Evolutionary conservation across 2,888 invertebrate species (phyloP).

Genomic region (Athalia cordata): DNA sequence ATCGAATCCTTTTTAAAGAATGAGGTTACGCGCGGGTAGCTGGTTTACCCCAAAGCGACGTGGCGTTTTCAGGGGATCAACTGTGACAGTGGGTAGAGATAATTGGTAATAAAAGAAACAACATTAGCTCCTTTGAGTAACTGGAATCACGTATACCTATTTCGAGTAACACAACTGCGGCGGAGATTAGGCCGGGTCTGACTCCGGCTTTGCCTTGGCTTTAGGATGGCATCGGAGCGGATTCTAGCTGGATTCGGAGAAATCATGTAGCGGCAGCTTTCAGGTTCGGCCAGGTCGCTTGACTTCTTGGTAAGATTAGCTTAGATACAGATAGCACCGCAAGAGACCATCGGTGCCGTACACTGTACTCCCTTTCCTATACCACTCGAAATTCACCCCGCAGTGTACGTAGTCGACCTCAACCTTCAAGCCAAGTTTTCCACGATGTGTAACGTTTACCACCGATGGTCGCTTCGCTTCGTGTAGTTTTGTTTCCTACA

Average conservation of each 20-base stretch:
- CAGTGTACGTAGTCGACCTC: neutral
- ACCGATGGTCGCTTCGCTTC: neutral
- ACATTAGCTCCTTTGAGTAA: slow-evolving; percentile 42
- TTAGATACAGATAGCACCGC: slow-evolving; percentile 69
- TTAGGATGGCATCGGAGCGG: slow-evolving; percentile 36
- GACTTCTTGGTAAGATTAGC: slow-evolving; percentile 68
- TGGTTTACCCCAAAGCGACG: no score
- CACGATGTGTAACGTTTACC: slow-evolving; percentile 3
- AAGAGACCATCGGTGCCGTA: slow-evolving; percentile 55
- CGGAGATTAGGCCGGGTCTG: slow-evolving; percentile 43
- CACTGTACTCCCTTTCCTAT: slow-evolving; percentile 30
- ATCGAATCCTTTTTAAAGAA: no score
- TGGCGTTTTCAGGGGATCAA: no score
- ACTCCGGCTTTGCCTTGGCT: slow-evolving; percentile 30
- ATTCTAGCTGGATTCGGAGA: slow-evolving; percentile 59
- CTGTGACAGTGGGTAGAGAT: slow-evolving; percentile 17
- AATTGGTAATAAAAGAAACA: slow-evolving; percentile 44
- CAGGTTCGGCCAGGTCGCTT: slow-evolving; percentile 58
- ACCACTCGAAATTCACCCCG: neutral
- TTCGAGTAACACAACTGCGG: slow-evolving; percentile 32
- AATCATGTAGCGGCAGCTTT: slow-evolving; percentile 64
- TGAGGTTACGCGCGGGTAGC: no score
- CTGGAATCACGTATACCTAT: slow-evolving; percentile 41
- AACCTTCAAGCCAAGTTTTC: neutral
- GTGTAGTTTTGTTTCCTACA: neutral